Base-by-base conservation (phyloP, 2,797 vertebrate species). In the Melanotaenia trifasciata region DNA sequence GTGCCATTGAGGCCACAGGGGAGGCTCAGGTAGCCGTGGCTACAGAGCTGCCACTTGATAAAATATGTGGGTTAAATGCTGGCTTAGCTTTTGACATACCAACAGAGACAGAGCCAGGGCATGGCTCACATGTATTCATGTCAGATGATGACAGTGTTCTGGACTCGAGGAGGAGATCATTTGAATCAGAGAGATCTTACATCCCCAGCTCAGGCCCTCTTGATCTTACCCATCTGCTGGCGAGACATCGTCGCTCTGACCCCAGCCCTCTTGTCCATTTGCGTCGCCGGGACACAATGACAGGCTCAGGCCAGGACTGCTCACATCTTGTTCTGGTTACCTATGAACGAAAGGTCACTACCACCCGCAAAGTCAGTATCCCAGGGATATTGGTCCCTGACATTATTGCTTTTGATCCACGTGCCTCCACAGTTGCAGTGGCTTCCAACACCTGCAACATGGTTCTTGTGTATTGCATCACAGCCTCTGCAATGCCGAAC, bases 311-410 rank as follows among this genome's bases (percentile, higher is more conserved):
- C 20, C 96, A 96, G 73, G 97, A 98, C 90, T 96, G 96, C 22
- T 98, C 97, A 0, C 96, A 98, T 86, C 94, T 99, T 74, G 94
- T 97, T 79, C 87, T 99, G 79, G 96, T 99, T 72, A 96, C 94
- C 1, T 99, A 97, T 5, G 96, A 97, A 70, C 94, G 93, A 22
- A 96, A 95, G 70, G 95, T 95, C 58, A 96, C 96, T 0, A 95
- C 94, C 61, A 96, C 96, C 32, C 95, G 95, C 78, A 99, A 96
- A 89, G 96, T 97, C 40, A 95, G 94, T 72, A 93, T 99, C 54
- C 97, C 98, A 0, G 97, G 97, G 35, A 95, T 99, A 79, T 89
- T 99, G 86, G 96, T 96, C 35, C 98, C 98, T 1, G 98, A 99
- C 74, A 95, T 99, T 20, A 89, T 99, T 65, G 95, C 96, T 35